These are phyloP conservation scores for Aplochiton taeniatus DNA, from an alignment of 2,797 vertebrate genomes.

Conservation along the genomic window DNA sequence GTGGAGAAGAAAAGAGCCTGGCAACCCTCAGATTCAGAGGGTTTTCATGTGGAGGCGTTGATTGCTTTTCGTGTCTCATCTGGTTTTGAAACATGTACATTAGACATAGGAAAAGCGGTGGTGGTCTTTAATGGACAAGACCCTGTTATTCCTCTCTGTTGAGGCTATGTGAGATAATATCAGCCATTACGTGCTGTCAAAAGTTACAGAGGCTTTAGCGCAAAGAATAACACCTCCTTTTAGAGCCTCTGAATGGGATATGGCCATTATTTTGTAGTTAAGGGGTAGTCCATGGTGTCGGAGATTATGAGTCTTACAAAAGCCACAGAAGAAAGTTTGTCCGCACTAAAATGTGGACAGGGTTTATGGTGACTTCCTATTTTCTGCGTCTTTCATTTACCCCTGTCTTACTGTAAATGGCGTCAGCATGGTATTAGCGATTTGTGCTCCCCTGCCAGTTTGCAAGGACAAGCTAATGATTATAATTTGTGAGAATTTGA, in stretches of 20 bases:
- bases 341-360: not conserved
- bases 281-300: constrained; percentile 1
- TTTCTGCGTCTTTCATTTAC: not conserved
- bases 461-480: constrained; percentile 9
- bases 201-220: constrained; percentile 52
- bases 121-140: constrained; percentile 62
- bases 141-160: constrained; percentile 57
- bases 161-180: constrained; percentile 64
- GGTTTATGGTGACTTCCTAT: not conserved
- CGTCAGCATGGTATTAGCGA: constrained; percentile 1
- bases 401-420: not conserved
- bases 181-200: constrained; percentile 70
- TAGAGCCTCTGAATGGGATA: constrained; percentile 35
- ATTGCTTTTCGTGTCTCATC: constrained; percentile 56
- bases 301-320: constrained; percentile 8
- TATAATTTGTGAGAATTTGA: constrained; percentile 9
- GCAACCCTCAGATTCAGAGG: constrained; percentile 35
- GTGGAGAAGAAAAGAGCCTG: constrained; percentile 44
- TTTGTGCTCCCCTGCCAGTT: not conserved
- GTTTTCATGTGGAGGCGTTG: constrained; percentile 43
- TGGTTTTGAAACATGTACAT: constrained; percentile 56
- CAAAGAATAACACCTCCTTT: constrained; percentile 50
- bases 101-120: constrained; percentile 54
- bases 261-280: constrained; percentile 36
- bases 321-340: no score